These are phyloP conservation scores for Lycia hirtaria DNA, from an alignment of 2,888 invertebrate species.

Conservation along the genomic window DNA sequence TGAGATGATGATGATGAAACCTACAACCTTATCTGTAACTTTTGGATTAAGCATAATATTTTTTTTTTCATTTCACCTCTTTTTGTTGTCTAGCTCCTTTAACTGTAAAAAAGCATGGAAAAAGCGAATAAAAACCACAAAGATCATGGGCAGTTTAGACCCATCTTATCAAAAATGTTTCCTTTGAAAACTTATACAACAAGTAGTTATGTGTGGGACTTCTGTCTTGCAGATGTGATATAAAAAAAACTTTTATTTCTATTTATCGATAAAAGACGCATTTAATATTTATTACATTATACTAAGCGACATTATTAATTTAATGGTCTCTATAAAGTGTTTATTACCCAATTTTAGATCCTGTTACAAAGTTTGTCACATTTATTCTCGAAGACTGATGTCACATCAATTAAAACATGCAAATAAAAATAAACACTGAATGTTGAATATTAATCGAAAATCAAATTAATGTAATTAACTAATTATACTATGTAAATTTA, in stretches of 20 bases:
- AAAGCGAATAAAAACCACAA: too few species aligned
- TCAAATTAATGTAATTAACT: conserved; percentile 25
- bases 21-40: too few species aligned
- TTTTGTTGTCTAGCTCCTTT: too few species aligned
- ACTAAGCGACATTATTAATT: conserved; percentile 9
- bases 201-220: too few species aligned
- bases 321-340: conserved; percentile 7
- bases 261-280: background rate
- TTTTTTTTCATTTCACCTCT: too few species aligned
- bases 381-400: conserved; percentile 13
- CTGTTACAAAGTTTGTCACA: conserved; percentile 17
- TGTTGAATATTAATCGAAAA: conserved; percentile 17
- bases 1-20: too few species aligned
- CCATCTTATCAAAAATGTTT: too few species aligned
- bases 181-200: too few species aligned
- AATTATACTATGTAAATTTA: conserved; percentile 27
- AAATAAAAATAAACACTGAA: conserved; percentile 19
- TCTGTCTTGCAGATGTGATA: too few species aligned
- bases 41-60: too few species aligned
- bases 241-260: background rate
- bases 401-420: conserved; percentile 22
- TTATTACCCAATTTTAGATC: conserved; percentile 10
- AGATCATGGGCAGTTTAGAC: too few species aligned
- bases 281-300: background rate
- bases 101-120: too few species aligned